These are phyloP conservation scores for Ophion costatus DNA, from an alignment of 2,888 invertebrate genomes.

Conservation along the genomic window DNA sequence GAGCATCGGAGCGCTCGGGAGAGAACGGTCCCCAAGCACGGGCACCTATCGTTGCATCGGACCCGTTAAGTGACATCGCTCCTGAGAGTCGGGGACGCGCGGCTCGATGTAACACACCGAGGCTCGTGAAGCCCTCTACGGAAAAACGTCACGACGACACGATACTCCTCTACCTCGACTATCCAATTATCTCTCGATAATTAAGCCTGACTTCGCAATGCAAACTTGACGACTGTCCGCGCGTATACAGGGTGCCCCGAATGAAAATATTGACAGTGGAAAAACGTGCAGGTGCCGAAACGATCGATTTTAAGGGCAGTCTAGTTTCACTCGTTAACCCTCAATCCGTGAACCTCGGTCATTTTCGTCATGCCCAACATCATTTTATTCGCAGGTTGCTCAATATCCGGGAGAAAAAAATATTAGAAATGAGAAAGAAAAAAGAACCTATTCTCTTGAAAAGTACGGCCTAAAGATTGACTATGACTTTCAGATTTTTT, in stretches of 20 bases:
- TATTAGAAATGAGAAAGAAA: too few species aligned
- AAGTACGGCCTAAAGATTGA: too few species aligned
- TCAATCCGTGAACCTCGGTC: too few species aligned
- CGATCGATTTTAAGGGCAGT: too few species aligned
- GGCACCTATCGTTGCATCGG: slow-evolving; percentile 62
- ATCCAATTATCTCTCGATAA: slow-evolving; percentile 70
- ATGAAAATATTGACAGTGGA: background rate
- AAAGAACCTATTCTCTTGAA: too few species aligned
- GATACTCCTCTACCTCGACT: slow-evolving; percentile 62
- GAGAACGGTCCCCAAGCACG: slow-evolving; percentile 11
- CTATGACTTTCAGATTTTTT: too few species aligned
- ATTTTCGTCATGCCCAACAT: too few species aligned
- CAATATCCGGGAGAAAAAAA: too few species aligned
- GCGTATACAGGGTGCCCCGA: background rate
- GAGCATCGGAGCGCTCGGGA: slow-evolving; percentile 4
- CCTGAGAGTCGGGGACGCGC: slow-evolving; percentile 21
- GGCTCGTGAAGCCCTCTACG: slow-evolving; percentile 22
- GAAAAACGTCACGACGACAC: slow-evolving; percentile 42
- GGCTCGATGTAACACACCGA: slow-evolving; percentile 36
- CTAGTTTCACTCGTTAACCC: too few species aligned
- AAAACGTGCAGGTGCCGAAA: too few species aligned
- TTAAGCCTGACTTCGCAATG: slow-evolving; percentile 65
- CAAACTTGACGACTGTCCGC: slow-evolving; percentile 61
- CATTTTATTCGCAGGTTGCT: too few species aligned
- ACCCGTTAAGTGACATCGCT: slow-evolving; percentile 69